Evolutionary conservation across 1,140 invertebrate genomes (phyloP).

Genomic region (Drosophila dunni): DNA sequence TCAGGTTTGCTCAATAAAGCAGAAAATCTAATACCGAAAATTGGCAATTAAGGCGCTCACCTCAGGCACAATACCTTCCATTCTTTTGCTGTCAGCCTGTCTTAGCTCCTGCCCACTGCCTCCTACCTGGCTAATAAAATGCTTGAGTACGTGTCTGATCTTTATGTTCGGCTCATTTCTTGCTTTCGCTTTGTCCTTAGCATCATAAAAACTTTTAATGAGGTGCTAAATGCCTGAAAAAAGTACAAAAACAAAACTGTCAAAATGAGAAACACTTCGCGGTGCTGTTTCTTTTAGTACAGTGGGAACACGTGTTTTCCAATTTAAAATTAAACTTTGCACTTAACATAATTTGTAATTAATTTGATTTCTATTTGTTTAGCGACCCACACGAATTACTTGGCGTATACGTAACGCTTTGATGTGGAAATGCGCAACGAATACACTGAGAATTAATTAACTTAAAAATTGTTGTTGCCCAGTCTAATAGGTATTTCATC

Average conservation of each 20-base stretch:
- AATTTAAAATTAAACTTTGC: conserved; percentile 58
- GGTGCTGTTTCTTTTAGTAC: neutral
- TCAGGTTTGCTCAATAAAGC: conserved; percentile 17
- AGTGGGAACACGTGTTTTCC: conserved; percentile 27
- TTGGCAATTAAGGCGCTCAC: conserved; percentile 37
- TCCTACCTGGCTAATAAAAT: conserved; percentile 38
- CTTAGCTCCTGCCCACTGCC: neutral
- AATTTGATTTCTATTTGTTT: conserved; percentile 40
- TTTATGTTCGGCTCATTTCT: conserved; percentile 29
- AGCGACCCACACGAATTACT: neutral
- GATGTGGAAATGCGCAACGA: conserved; percentile 57
- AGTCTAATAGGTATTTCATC: conserved; percentile 36
- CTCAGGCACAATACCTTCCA: conserved; percentile 24
- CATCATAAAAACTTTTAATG: conserved; percentile 65
- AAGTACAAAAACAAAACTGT: conserved; percentile 45
- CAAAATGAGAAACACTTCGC: conserved; percentile 12
- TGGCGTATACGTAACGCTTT: conserved; percentile 41
- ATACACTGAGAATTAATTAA: conserved; percentile 31
- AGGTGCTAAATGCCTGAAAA: conserved; percentile 49
- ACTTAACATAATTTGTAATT: conserved; percentile 57
- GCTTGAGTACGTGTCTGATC: conserved; percentile 44
- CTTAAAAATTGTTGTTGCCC: conserved; percentile 21
- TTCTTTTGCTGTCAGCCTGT: neutral
- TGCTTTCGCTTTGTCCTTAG: conserved; percentile 4
- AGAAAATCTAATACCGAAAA: conserved; percentile 37